Evolutionary conservation across 2,113 vertebrate species (phyloP).

Genomic region (Acrocephalus arundinaceus): DNA sequence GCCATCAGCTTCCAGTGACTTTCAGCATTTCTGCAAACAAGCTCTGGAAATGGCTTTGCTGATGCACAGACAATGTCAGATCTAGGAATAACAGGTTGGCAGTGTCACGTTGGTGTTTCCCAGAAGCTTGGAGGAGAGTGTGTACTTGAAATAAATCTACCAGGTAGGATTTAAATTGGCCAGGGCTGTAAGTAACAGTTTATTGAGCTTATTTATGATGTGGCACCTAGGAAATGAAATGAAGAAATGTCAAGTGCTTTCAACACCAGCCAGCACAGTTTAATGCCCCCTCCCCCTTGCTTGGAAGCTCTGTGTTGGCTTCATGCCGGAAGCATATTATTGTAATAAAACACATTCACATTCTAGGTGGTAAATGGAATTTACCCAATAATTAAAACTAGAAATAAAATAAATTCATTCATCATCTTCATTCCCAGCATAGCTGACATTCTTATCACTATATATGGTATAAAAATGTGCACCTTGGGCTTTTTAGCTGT

Average conservation of each 20-base stretch:
- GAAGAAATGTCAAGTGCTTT: conserved; percentile 53
- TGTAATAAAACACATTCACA: conserved; percentile 32
- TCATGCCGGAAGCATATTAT: neutral
- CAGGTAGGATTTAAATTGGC: conserved; percentile 32
- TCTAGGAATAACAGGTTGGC: neutral
- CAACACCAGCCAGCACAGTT: conserved; percentile 5
- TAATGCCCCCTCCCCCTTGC: conserved; percentile 6
- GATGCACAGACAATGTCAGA: neutral
- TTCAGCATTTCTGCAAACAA: neutral
- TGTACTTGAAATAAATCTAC: conserved; percentile 50
- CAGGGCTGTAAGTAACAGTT: conserved; percentile 17
- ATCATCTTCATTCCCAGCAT: conserved; percentile 3
- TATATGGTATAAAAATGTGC: conserved; percentile 36
- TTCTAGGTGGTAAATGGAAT: conserved; percentile 57
- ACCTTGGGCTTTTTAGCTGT: conserved; percentile 43
- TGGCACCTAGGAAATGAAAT: conserved; percentile 53
- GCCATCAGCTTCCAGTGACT: neutral
- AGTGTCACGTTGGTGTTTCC: conserved; percentile 38
- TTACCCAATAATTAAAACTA: conserved; percentile 51
- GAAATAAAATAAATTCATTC: conserved; percentile 42
- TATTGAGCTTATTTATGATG: conserved; percentile 63
- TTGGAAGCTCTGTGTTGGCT: conserved; percentile 29
- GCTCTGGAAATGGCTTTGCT: neutral
- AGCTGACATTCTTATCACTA: conserved; percentile 10
- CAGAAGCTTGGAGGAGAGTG: conserved; percentile 38